Conservation (phyloP, 2,888 invertebrate genomes). For the Hypomecis atomaria region DNA sequence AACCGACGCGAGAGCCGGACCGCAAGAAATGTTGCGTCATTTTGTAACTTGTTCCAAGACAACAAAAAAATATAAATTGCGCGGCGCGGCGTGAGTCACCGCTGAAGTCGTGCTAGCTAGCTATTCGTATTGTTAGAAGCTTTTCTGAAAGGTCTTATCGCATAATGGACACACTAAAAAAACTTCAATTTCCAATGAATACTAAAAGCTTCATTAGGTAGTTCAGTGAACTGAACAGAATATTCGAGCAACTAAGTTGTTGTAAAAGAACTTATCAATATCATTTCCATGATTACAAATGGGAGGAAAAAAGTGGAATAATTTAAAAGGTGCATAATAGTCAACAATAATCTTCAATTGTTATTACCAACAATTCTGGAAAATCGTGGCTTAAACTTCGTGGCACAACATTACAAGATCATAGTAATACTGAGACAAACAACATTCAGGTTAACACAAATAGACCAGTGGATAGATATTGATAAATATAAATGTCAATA, state of each 20-base stretch:
- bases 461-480: background rate
- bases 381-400: background rate
- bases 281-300: too few relatives aligned
- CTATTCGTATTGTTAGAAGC: constrained; percentile 18
- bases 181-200: constrained; percentile 13
- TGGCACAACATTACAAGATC: background rate
- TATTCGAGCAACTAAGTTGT: background rate
- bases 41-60: constrained; percentile 59
- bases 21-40: constrained; percentile 74
- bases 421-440: background rate
- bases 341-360: too few relatives aligned
- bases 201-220: constrained; percentile 1
- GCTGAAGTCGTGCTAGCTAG: constrained; percentile 26
- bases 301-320: too few relatives aligned
- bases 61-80: constrained; percentile 66
- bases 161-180: constrained; percentile 11
- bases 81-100: constrained; percentile 63
- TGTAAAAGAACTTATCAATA: too few relatives aligned
- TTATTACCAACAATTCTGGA: background rate
- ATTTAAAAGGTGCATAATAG: too few relatives aligned
- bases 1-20: constrained; percentile 56
- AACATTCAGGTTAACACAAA: constrained; percentile 6
- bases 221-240: constrained; percentile 7
- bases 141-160: constrained; percentile 21
- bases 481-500: background rate